Evolutionary conservation across 2,888 invertebrate species (phyloP), one percentile per base, ranked within the genome.

Genomic region (Hemaris fuciformis): DNA sequence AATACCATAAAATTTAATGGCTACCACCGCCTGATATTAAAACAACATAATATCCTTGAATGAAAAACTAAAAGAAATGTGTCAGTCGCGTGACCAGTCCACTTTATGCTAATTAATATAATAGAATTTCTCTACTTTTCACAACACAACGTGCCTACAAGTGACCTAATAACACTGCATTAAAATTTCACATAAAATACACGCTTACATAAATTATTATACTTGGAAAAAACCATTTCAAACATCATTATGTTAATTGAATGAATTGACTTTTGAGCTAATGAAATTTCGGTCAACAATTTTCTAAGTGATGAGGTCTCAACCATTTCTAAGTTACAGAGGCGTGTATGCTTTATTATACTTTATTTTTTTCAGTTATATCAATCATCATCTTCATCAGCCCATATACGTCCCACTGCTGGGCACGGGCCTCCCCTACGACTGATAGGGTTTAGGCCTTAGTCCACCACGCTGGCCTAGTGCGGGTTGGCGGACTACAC

Each of bases 31-130:
- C 13, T n/a, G 38, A 38, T n/a, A 38, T 38, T n/a, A 4, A 38
- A 38, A 13, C n/a, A 10, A 38, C n/a, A 8, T 38, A 13, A 38
- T 38, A 59, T 45, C 45, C 59, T 45, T 59, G 59, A 34, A 20
- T 59, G 45, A 64, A 59, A 65, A 63, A 59, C 20, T 48, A 57
- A 61, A 68, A 57, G 67, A 63, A 64, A 65, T 20, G 58, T 60
- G 31, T 57, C 62, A 60, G 53, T 77, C 72, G 84, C 85, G 84
- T 85, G 85, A 79, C 79, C 75, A 71, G 68, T 70, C 62, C 31
- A 42, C 68, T 71, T 70, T 73, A 77, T 76, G 73, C 65, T 72
- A 77, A 78, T 75, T 70, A 69, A 66, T 69, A 71, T 70, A 73
- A 72, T n/a, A 70, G 67, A 68, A 59, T 75, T 65, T 68, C 63